Conservation (phyloP, 2,797 vertebrate species). For the Capromys pilorides region DNA sequence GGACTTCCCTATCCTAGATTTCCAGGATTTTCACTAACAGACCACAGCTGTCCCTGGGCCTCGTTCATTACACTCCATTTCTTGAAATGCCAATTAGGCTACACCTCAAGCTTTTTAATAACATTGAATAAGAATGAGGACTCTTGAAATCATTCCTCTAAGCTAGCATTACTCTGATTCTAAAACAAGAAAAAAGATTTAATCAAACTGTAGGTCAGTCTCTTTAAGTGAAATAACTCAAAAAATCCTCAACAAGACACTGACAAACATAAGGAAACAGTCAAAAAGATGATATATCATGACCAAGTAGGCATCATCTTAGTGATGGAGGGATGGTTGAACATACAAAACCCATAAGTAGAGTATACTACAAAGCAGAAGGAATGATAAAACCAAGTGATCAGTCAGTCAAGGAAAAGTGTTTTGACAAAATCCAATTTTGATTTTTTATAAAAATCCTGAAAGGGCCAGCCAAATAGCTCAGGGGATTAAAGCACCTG, state of each 20-base stretch:
- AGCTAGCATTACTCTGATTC: not conserved
- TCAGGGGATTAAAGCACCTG: too few species aligned
- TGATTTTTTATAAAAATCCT: not conserved
- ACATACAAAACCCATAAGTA: not conserved
- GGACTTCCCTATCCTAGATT: too few species aligned
- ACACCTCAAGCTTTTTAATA: not conserved
- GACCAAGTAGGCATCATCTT: not conserved
- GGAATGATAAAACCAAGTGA: not conserved
- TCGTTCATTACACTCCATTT: too few species aligned
- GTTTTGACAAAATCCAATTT: not conserved
- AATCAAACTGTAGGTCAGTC: not conserved
- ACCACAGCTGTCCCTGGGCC: too few species aligned
- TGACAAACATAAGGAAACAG: not conserved
- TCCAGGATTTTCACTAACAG: too few species aligned
- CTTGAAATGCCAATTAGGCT: too few species aligned
- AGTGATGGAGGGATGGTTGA: not conserved
- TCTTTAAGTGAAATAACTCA: not conserved
- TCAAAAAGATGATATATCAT: not conserved
- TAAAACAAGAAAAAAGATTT: not conserved
- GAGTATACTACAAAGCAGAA: not conserved
- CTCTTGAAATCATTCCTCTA: not conserved
- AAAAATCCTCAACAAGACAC: not conserved
- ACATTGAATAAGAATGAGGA: not conserved
- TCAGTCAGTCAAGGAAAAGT: not conserved
- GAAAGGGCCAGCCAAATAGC: too few species aligned